These are phyloP conservation scores for Cromileptes altivelis DNA, from an alignment of 2,113 vertebrate species.

Conservation along the genomic window DNA sequence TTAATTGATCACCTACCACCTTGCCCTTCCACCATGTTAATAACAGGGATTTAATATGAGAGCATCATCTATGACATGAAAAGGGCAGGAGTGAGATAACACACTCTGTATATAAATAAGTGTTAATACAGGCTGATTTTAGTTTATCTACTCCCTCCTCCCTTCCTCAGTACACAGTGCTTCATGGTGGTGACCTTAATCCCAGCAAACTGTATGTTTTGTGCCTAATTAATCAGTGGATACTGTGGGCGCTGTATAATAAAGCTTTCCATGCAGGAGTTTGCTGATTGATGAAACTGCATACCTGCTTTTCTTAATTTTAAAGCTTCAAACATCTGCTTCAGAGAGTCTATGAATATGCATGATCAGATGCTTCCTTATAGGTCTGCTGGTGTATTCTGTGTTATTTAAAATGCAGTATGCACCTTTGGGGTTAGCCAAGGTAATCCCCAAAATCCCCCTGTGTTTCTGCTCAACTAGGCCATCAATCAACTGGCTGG, in stretches of 20 bases:
- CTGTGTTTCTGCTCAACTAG: neutral
- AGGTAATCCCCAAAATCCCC: neutral
- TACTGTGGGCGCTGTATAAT: neutral
- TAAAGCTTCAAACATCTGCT: neutral
- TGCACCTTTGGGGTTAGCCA: neutral
- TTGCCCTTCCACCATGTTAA: neutral
- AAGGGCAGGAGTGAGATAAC: neutral
- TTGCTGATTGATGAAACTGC: neutral
- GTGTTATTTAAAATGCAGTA: neutral
- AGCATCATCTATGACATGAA: constrained; percentile 5
- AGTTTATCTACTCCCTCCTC: neutral
- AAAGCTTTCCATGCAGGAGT: neutral
- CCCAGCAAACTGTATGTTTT: neutral
- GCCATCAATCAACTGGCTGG: neutral
- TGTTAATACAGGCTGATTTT: neutral
- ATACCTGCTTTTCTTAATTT: neutral
- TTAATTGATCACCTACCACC: constrained; percentile 37
- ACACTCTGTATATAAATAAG: neutral
- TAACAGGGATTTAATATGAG: constrained; percentile 27
- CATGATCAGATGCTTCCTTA: neutral
- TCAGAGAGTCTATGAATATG: neutral
- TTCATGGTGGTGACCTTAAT: neutral
- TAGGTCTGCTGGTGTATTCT: neutral
- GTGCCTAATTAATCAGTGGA: neutral
- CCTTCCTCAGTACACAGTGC: neutral